Evolutionary conservation across 2,888 invertebrate genomes (phyloP).

Genomic region (Drosophila limbata): DNA sequence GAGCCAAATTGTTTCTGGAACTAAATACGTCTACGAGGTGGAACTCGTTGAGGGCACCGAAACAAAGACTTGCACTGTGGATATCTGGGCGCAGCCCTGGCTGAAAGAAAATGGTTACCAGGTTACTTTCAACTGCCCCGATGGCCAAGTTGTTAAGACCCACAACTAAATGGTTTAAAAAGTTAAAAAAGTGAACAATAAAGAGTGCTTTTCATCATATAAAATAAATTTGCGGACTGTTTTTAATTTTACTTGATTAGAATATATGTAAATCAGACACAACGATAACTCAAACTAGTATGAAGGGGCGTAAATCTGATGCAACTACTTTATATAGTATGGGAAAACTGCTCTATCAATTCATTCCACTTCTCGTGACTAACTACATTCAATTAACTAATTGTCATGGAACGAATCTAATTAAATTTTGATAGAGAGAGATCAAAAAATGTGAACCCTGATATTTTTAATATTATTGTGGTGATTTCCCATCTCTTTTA

Average conservation of each 20-base stretch:
- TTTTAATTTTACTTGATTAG: background rate
- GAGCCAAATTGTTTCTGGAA: conserved; percentile 55
- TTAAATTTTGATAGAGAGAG: background rate
- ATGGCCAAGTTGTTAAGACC: background rate
- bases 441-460: background rate
- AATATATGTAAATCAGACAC: background rate
- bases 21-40: conserved; percentile 42
- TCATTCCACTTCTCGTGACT: background rate
- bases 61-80: conserved; percentile 44
- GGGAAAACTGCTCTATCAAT: background rate
- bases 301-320: background rate
- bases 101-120: conserved; percentile 17
- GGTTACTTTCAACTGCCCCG: background rate
- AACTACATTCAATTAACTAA: background rate
- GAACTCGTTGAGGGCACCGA: conserved; percentile 52
- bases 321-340: background rate
- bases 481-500: background rate
- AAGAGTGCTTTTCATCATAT: too few relatives aligned
- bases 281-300: background rate
- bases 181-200: too few relatives aligned
- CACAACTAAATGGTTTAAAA: background rate
- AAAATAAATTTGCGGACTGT: background rate
- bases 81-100: conserved; percentile 63
- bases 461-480: background rate
- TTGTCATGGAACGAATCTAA: background rate